phyloP scores from a whole-genome alignment of 2,113 vertebrate species.

The Spea bombifrons region DNA sequence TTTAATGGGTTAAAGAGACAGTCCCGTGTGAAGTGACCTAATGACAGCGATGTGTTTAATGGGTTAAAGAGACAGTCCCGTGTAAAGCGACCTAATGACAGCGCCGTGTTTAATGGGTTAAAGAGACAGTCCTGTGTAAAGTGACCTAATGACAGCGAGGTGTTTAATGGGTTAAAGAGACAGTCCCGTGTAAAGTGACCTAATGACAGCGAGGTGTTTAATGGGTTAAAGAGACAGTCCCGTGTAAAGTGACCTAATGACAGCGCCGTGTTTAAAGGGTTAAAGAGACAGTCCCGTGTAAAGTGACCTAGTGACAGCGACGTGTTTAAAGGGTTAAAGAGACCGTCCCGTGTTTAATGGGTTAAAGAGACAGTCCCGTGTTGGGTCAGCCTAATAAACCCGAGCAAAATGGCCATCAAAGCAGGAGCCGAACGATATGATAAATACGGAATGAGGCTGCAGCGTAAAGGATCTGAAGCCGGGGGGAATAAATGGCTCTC shows the following conservation, averaged over 20 bases:
- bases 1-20: neutral
- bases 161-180: neutral
- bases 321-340: neutral
- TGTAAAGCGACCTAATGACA: no score
- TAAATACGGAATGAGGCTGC: neutral
- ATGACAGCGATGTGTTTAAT: neutral
- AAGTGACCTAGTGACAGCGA: neutral
- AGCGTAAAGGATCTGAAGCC: neutral
- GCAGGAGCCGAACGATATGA: slow-evolving; percentile 7
- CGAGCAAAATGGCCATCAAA: slow-evolving; percentile 25
- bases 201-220: neutral
- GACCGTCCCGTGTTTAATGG: neutral
- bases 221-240: neutral
- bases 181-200: neutral
- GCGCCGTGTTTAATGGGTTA: neutral
- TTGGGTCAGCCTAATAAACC: slow-evolving; percentile 15
- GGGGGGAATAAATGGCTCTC: neutral
- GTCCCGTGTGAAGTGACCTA: slow-evolving; percentile 3
- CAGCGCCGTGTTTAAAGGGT: neutral
- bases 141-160: no score
- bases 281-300: neutral
- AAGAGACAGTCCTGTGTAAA: no score
- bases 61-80: neutral
- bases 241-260: neutral
- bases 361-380: no score